These are phyloP conservation scores for Butorides virescens DNA, from an alignment of 2,113 vertebrate species.

Conservation along the genomic window DNA sequence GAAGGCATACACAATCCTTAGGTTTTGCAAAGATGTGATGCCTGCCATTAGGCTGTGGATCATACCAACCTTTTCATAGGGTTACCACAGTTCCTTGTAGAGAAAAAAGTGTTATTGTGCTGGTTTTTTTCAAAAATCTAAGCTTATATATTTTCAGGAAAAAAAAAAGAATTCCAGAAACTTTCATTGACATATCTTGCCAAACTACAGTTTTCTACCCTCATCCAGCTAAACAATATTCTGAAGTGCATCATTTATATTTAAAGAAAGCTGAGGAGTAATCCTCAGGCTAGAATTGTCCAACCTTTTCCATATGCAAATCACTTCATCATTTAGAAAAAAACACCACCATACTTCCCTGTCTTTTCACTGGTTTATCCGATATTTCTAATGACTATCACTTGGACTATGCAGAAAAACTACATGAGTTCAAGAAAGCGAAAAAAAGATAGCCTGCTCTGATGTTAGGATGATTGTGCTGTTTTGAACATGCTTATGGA, in stretches of 20 bases:
- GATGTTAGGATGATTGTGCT: neutral
- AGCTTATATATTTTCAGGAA: neutral
- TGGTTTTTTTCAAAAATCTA: neutral
- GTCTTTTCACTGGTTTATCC: neutral
- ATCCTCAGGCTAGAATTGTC: neutral
- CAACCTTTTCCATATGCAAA: neutral
- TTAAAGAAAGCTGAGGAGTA: neutral
- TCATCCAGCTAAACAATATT: neutral
- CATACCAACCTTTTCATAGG: neutral
- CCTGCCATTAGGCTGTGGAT: neutral
- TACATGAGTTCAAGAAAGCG: neutral
- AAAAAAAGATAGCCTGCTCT: neutral
- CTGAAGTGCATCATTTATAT: neutral
- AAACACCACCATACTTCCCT: neutral
- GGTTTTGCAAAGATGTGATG: neutral
- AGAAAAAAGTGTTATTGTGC: neutral
- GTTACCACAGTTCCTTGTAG: neutral
- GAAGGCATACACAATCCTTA: neutral
- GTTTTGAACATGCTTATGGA: neutral
- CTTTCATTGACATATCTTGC: neutral
- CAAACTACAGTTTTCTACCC: neutral
- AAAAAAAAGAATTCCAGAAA: neutral
- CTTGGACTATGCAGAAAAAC: neutral
- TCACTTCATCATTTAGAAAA: neutral
- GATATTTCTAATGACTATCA: neutral